Base-by-base conservation (phyloP, 64 coral and sea anemone genomes). In the Stylophora pistillata region DNA sequence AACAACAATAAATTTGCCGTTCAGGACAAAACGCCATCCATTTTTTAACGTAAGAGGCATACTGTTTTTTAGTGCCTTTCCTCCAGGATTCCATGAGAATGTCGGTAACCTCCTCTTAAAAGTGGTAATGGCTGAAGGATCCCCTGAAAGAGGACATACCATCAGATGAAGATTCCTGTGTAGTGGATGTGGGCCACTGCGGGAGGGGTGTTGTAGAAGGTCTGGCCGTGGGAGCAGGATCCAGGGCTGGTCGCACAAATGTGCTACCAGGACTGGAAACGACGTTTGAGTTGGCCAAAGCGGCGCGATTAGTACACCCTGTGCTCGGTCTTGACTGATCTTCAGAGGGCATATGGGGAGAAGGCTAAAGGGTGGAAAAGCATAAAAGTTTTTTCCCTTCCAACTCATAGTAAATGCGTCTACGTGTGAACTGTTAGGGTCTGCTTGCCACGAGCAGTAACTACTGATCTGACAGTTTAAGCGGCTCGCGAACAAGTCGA, bases 111-210 rank as follows among this genome's bases (percentile, higher is more conserved):
- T 86, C 23, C 26, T 78, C 90, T 88, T 76, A 23, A 79, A 88
- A 66, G 23, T 93, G 27, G 74, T 80, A 59, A 53, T 87, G 73
- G 79, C 37, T 26, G 73, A 87, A 87, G 58, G 47, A 74, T 81
- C 79, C 47, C 91, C 91, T 80, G 91, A 87, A 58, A 85, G 69
- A 76, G 89, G 90, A 79, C 91, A 93, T 52, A 93, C 91, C 83
- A 87, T 93, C 66, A 88, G 63, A 20, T 60, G 37, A 37, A 92
- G 74, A 18, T 86, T 87, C 28, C n/a, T 60, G 66, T 53, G 37
- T 23, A 79, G 71, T 25, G 87, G 87, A 71, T 88, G 85, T 65
- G 86, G 83, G 20, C 82, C 23, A 25, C 86, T 83, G 47, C 55
- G 66, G 13, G 77, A 90, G 18, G 88, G 88, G 54, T 74, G 84